Evolutionary conservation across 2,797 vertebrate species (phyloP).

Genomic region (Poecilia gillii): DNA sequence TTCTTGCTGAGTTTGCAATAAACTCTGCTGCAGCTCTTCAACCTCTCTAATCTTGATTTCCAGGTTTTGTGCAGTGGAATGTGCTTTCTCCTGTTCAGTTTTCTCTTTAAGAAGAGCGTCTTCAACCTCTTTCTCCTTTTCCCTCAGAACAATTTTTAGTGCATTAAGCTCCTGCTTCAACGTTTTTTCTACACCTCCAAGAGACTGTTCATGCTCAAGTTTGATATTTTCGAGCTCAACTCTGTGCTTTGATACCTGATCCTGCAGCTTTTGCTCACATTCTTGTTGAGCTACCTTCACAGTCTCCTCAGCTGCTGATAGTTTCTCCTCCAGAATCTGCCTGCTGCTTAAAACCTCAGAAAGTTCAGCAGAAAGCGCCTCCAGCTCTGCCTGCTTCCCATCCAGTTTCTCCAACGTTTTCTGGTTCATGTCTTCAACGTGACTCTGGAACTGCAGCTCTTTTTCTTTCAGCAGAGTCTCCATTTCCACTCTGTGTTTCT

Average conservation of each 20-base stretch:
- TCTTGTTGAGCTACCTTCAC: conserved; percentile 71
- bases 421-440: conserved; percentile 92
- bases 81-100: conserved; percentile 75
- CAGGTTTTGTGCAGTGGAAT: conserved; percentile 72
- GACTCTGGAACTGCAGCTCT: conserved; percentile 85
- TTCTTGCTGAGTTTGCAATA: conserved; percentile 78
- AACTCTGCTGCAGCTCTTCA: conserved; percentile 77
- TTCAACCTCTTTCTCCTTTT: conserved; percentile 84
- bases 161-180: conserved; percentile 87
- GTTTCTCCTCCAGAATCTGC: conserved; percentile 82
- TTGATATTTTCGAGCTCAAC: conserved; percentile 79
- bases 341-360: conserved; percentile 82
- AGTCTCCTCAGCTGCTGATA: conserved; percentile 73
- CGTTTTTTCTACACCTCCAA: conserved; percentile 82
- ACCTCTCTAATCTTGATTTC: conserved; percentile 79
- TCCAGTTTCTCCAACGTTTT: conserved; percentile 92
- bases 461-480: conserved; percentile 86
- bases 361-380: conserved; percentile 86
- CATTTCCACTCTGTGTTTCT: conserved; percentile 81
- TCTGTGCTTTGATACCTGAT: conserved; percentile 80
- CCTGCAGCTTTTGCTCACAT: conserved; percentile 81
- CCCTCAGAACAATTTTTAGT: conserved; percentile 82
- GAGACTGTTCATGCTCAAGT: conserved; percentile 81
- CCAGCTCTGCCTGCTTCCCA: conserved; percentile 89
- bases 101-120: conserved; percentile 75